Percentiles rank a stretch among this genome's conserved stretches.
phyloP scores from a whole-genome alignment of 2,113 vertebrate species.

The Indicator indicator region DNA sequence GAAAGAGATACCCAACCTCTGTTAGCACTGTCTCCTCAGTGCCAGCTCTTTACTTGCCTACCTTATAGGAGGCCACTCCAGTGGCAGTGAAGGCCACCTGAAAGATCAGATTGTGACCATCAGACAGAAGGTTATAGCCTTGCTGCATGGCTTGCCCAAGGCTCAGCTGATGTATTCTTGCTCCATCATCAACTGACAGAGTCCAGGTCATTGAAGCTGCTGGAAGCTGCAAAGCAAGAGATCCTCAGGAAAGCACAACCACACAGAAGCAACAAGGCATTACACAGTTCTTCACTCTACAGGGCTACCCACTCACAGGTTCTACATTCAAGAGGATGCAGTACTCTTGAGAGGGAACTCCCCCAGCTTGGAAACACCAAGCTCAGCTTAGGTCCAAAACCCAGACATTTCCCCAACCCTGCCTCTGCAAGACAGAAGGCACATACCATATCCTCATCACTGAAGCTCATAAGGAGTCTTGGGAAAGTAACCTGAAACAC shows the following conservation, averaged over 20 bases:
- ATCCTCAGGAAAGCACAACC: background rate
- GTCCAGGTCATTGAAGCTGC: slow-evolving; percentile 19
- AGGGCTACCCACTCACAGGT: background rate
- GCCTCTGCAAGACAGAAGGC: background rate
- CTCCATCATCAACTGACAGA: slow-evolving; percentile 55
- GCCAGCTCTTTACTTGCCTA: background rate
- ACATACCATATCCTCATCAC: slow-evolving; percentile 66
- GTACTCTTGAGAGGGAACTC: background rate
- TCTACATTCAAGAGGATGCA: background rate
- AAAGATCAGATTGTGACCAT: slow-evolving; percentile 33
- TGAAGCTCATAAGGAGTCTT: background rate
- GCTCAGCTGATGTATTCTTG: background rate
- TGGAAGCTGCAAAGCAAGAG: background rate
- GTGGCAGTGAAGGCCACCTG: slow-evolving; percentile 60
- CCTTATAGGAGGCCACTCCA: slow-evolving; percentile 72
- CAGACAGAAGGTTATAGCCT: slow-evolving; percentile 64
- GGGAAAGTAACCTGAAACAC: slow-evolving; percentile 70
- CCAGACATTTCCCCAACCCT: fast-evolving
- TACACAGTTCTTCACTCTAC: background rate
- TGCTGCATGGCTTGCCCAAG: slow-evolving; percentile 50
- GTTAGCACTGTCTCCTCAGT: background rate
- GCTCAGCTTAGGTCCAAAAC: background rate
- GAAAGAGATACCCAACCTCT: background rate
- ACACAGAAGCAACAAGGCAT: background rate
- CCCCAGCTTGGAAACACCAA: background rate